Evolutionary conservation across 2,797 vertebrate genomes (phyloP).

Genomic region (Rallus crepitans): DNA sequence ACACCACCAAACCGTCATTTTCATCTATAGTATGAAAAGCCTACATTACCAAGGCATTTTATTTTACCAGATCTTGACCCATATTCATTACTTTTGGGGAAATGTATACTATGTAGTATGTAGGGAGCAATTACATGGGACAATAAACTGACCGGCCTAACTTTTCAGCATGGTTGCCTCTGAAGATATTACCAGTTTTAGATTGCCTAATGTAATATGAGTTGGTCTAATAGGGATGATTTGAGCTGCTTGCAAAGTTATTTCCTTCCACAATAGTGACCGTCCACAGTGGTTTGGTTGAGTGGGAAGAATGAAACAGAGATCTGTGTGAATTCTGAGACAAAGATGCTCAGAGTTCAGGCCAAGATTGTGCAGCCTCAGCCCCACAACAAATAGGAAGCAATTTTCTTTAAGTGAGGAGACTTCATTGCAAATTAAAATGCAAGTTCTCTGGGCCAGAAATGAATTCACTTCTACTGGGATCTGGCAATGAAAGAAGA

Average conservation of each 20-base stretch:
- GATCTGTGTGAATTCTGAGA: background rate
- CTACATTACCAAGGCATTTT: background rate
- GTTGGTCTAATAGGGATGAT: background rate
- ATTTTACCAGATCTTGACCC: background rate
- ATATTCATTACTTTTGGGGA: background rate
- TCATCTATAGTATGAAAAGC: background rate
- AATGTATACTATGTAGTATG: background rate
- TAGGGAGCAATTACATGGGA: background rate
- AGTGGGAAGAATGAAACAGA: background rate
- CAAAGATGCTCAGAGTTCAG: background rate
- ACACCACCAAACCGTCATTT: background rate
- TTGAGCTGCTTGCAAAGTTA: background rate
- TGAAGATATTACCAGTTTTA: background rate
- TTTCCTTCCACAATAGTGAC: background rate
- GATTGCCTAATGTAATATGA: background rate
- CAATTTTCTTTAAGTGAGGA: background rate
- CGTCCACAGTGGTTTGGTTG: background rate
- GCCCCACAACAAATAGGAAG: background rate
- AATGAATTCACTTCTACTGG: background rate
- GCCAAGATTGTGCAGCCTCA: background rate
- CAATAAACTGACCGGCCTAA: background rate
- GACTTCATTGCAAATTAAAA: background rate
- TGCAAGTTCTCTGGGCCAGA: background rate
- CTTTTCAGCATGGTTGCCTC: background rate
- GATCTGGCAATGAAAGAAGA: background rate